Evolutionary conservation across 2,888 invertebrate species (phyloP).

Genomic region (Glyphotaelius pellucidus): DNA sequence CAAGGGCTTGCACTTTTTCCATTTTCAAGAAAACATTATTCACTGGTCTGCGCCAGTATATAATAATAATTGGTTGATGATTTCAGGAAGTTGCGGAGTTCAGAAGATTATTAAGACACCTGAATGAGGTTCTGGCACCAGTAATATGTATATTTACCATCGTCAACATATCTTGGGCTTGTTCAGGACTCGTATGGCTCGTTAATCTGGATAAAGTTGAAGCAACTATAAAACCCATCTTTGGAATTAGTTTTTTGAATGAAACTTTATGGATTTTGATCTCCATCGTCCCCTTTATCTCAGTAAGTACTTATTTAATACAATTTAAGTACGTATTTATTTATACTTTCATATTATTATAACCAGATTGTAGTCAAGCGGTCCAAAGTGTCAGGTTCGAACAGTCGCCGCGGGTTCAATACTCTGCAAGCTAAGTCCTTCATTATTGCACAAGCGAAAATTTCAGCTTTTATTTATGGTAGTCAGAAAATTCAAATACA

Average conservation of each 20-base stretch:
- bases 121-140: slow-evolving; percentile 86
- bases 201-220: slow-evolving; percentile 80
- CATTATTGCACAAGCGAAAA: background rate
- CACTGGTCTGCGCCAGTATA: too few species aligned
- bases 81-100: slow-evolving; percentile 88
- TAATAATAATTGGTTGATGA: background rate
- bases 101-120: slow-evolving; percentile 84
- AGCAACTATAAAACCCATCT: slow-evolving; percentile 77
- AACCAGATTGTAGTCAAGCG: background rate
- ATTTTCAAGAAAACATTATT: too few species aligned
- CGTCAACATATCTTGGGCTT: slow-evolving; percentile 85
- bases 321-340: too few species aligned
- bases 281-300: slow-evolving; percentile 83
- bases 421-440: background rate
- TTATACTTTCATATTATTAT: background rate
- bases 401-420: background rate
- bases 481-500: background rate
- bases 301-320: slow-evolving; percentile 74
- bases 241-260: slow-evolving; percentile 80
- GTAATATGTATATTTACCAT: slow-evolving; percentile 87
- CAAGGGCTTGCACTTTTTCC: too few species aligned
- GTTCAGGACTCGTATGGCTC: slow-evolving; percentile 84
- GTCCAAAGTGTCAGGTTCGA: background rate
- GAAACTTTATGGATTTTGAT: slow-evolving; percentile 82
- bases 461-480: background rate